Evolutionary conservation across 2,797 vertebrate species (phyloP), one percentile per base, ranked within the genome.

Genomic region (Erethizon dorsatum): DNA sequence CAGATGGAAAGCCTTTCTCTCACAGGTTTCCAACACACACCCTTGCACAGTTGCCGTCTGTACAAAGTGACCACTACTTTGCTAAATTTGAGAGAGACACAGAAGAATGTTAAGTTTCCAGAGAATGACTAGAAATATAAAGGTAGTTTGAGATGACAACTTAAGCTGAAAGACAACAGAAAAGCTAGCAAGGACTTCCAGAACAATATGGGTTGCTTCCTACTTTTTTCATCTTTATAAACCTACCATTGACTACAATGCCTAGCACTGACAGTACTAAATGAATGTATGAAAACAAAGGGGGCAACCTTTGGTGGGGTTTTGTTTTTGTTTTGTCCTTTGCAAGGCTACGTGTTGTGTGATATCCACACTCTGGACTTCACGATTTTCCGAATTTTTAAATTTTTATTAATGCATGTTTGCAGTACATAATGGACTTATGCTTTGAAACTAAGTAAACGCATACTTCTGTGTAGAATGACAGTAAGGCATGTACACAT

Each of bases 11-110:
- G 83, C 45, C 69, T 77, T 79, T 85, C 92, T 73, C 90, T 96
- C 92, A 93, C 54, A 95, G 78, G 96, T 54, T 86, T 91, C 83
- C 83, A 96, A 93, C 37, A 91, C 28, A 78, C 14, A 77, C 13
- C 83, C 69, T 89, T 90, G 63, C 59, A 87, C 17, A 47, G 78
- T 59, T 93, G 84, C 77, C 73, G 56, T 59, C 61, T 69, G 54
- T 77, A 88, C 93, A 91, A 93, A 95, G 33, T 87, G 31, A 65
- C 52, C 71, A 57, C 41, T n/a, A 20, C 37, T 50, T 59, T 63
- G 80, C 63, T 85, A 69, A 84, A 85, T 59, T 75, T 85, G 73
- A 95, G 26, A 94, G 14, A 90, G 47, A 88, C 45, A 87, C 1
- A 10, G 28, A 95, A 65, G 45, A 95, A 28, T 67, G 63, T 89